Evolutionary conservation across 2,113 vertebrate genomes (phyloP), one percentile per base, ranked within the genome.

Genomic region (Callionymus lyra): DNA sequence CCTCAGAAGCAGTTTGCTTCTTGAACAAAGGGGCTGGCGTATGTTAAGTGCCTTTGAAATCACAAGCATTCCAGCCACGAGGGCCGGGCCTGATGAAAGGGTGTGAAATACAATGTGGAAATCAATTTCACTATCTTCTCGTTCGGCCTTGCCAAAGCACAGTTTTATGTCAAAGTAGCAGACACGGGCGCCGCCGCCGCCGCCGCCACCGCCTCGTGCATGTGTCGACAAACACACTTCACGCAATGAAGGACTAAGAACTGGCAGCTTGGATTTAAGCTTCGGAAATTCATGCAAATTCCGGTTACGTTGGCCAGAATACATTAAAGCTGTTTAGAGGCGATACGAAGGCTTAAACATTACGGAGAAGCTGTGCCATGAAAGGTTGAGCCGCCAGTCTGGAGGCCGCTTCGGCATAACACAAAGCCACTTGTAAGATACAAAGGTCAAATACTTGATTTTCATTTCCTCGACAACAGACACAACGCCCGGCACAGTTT

Each of bases 31-130:
- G 83, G 77, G 82, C 70, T 73, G 78, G 77, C 79, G 76, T 82
- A 82, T 78, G 83, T 84, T 83, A 85, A 87, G 86, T 84, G 85
- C 80, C 84, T 85, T 86, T 85, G 80, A 87, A 87, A 85, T 84
- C 74, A 80, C 68, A 72, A 84, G 81, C 84, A 62, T 80, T 80
- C 65, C 70, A 81, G 71, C 75, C 74, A 77, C 42, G 47, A 76
- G 77, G 78, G 78, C 76, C 41, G 49, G 69, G 70, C 54, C 69
- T 77, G 82, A 86, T 84, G 81, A 84, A 86, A 82, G 82, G 70
- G 77, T 83, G 80, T 83, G 80, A 85, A 88, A 86, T 67, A 75
- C 80, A 84, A 85, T 81, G 81, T 82, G 79, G 60, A 82, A 86
- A 85, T 87, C 81, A 74, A 86, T 86, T 87, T 84, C 72, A 67